Base-by-base conservation (phyloP, 2,888 invertebrate species). In the Heliconius ethilla region DNA sequence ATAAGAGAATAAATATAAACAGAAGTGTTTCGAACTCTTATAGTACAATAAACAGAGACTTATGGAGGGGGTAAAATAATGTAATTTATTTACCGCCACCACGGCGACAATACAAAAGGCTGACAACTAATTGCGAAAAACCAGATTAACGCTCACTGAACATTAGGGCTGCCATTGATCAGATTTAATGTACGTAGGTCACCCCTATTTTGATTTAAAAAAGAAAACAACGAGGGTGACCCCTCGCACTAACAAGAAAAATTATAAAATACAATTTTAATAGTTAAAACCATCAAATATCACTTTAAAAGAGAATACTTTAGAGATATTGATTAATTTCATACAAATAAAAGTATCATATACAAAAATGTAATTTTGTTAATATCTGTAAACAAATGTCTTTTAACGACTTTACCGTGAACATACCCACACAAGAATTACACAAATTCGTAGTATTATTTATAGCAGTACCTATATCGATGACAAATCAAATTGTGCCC, bases 71-170 rank as follows among this genome's bases (percentile, higher is more conserved):
- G 59, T 85, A 88, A 89, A 89, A 87, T 86, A 86, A 72, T 78
- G 69, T 85, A 86, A 85, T 84, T 88, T 88, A 88, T 90, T 91
- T 87, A 89, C 89, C 87, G 86, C 85, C 86, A 82, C 82, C 82
- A 86, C 86, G 88, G 87, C 86, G 87, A 89, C 87, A 89, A 90
- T 89, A 90, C 87, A 89, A 86, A 88, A 89, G 86, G 88, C 88
- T 87, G 89, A 87, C 88, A 87, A 91, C 91, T 92, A 92, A 93
- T 92, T 92, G 92, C 90, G 89, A 90, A 89, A 91, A 93, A 93
- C 91, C 87, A 91, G 92, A 93, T 93, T 92, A 93, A 91, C 92
- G 90, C 91, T 87, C 88, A 88, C 89, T 79, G 83, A 81, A 80
- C 79, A 74, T 37, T 75, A 79, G 79, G 79, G 78, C 62, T 86